Percentiles rank a stretch among this genome's conserved stretches.
phyloP scores from a whole-genome alignment of 2,797 vertebrate genomes.

The Anableps anableps region DNA sequence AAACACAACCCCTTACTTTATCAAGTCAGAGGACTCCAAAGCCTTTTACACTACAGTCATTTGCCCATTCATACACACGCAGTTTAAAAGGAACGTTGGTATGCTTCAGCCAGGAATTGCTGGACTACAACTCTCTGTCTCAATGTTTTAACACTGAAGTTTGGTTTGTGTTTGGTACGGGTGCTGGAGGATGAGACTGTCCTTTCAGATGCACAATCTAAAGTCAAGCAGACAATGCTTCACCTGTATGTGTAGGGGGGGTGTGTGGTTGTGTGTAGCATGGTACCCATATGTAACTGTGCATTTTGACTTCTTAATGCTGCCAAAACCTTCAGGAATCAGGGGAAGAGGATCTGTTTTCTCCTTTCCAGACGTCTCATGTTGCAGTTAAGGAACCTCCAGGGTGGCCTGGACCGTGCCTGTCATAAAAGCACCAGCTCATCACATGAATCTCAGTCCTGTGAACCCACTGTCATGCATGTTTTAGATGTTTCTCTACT shows the following conservation, averaged over 20 bases:
- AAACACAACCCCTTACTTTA: background rate
- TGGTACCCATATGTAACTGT: constrained; percentile 68
- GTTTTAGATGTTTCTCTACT: constrained; percentile 35
- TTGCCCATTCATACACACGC: no score
- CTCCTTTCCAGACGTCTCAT: constrained; percentile 79
- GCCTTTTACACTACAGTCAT: no score
- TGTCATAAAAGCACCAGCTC: constrained; percentile 49
- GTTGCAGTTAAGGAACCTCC: constrained; percentile 78
- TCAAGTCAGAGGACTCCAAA: background rate
- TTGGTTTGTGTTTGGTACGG: background rate
- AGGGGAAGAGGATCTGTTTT: constrained; percentile 82
- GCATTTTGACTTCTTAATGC: constrained; percentile 72
- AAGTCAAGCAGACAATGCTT: background rate
- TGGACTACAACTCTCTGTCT: background rate
- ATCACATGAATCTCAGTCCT: constrained; percentile 17
- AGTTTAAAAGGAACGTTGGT: no score
- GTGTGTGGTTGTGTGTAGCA: constrained; percentile 3
- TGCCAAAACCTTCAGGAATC: constrained; percentile 79
- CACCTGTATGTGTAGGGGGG: background rate
- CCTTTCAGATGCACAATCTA: background rate
- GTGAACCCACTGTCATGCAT: constrained; percentile 41
- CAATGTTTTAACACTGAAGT: background rate
- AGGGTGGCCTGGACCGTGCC: constrained; percentile 78
- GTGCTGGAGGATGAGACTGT: background rate
- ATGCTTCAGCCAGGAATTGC: background rate